Evolutionary conservation across 2,113 vertebrate species (phyloP).

Genomic region (Varanus komodoensis): DNA sequence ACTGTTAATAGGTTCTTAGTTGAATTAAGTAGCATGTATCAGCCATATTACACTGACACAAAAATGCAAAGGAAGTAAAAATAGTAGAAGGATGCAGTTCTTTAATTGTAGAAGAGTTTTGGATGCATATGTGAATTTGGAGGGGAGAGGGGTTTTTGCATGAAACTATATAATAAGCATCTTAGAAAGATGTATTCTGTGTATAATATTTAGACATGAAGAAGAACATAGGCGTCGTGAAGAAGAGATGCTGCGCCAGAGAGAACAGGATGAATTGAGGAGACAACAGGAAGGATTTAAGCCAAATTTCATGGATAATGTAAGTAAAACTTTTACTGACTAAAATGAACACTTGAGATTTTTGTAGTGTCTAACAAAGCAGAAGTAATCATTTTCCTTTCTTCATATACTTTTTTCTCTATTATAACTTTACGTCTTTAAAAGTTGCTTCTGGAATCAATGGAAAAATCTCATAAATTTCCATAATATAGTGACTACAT

Average conservation of each 20-base stretch:
- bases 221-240: constrained; percentile 93
- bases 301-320: constrained; percentile 91
- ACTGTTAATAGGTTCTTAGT: background rate
- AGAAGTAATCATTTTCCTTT: background rate
- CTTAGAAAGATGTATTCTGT: constrained; percentile 11
- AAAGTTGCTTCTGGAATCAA: background rate
- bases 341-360: background rate
- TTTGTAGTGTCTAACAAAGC: background rate
- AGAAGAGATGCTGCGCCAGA: constrained; percentile 93
- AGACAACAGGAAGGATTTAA: constrained; percentile 92
- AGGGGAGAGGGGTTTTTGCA: background rate
- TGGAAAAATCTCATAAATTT: background rate
- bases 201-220: constrained; percentile 78
- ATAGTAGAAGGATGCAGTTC: background rate
- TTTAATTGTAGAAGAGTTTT: constrained; percentile 61
- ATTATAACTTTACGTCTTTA: background rate
- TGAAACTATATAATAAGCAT: background rate
- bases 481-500: background rate
- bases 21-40: background rate
- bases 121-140: background rate
- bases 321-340: constrained; percentile 80
- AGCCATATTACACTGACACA: background rate
- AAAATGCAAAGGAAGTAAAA: background rate
- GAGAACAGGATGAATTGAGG: constrained; percentile 93
- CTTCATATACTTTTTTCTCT: background rate